phyloP scores from a whole-genome alignment of 2,888 invertebrate species.

The Congeria kusceri region DNA sequence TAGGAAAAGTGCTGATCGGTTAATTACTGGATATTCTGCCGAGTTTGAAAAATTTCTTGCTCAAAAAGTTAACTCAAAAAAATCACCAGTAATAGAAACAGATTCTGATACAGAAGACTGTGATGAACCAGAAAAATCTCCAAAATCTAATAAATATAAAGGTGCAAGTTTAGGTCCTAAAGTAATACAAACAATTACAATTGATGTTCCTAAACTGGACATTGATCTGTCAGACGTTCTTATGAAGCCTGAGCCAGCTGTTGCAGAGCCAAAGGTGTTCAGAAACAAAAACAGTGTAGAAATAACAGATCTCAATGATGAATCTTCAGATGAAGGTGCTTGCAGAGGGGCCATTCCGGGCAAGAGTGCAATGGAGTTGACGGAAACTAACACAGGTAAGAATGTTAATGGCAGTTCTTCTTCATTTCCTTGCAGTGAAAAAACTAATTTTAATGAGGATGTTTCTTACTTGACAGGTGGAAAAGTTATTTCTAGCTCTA shows the following conservation, averaged over 20 bases:
- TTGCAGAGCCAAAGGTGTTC: too few species aligned
- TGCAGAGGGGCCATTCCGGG: neutral
- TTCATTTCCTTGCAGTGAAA: slow-evolving; percentile 1
- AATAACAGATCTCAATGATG: neutral
- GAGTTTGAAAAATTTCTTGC: slow-evolving; percentile 63
- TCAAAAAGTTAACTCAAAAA: slow-evolving; percentile 18
- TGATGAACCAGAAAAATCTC: slow-evolving; percentile 15
- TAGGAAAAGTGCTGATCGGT: neutral
- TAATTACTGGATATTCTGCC: slow-evolving; percentile 48
- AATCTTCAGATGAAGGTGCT: neutral
- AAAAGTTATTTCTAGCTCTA: slow-evolving; percentile 50
- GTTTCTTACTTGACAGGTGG: slow-evolving; percentile 36
- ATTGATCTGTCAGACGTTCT: too few species aligned
- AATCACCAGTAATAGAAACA: slow-evolving; percentile 9
- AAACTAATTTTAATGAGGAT: slow-evolving; percentile 7
- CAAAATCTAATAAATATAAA: neutral
- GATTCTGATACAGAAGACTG: slow-evolving; percentile 31
- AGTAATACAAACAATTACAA: too few species aligned
- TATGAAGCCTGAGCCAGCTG: too few species aligned
- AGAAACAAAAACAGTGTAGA: neutral
- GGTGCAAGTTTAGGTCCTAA: neutral
- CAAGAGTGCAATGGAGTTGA: neutral
- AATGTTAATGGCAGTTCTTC: neutral
- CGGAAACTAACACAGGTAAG: neutral
- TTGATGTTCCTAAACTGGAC: neutral